Evolutionary conservation across 2,113 vertebrate species (phyloP), one percentile per base, ranked within the genome.

Genomic region (Tupaia chinensis): DNA sequence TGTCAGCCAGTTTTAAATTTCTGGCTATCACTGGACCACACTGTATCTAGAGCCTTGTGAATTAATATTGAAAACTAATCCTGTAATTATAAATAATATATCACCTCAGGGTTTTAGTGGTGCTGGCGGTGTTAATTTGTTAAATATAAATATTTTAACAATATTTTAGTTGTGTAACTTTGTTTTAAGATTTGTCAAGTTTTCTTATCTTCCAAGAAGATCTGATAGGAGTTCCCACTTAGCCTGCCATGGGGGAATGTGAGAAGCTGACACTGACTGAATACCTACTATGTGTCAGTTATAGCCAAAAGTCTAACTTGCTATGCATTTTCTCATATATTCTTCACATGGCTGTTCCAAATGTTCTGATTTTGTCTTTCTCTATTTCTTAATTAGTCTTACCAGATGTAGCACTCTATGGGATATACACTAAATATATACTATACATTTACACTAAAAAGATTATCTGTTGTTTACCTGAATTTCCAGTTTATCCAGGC

Each of bases 401-500:
- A 34, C 9, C 72, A 77, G 29, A 14, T 32, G 69, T 58, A 83
- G 12, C 14, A 66, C 15, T 63, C 9, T 86, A 53, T 68, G 56
- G n/a, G 0, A 60, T 84, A 63, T 65, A 29, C 54, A 63, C 7
- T 22, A 68, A 70, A 22, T 53, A 34, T n/a, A 60, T 58, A 29
- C 11, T 72, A 22, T 20, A 74, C 1, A 65, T 86, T 88, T 87
- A 25, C 15, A 4, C 44, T 82, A n/a, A 91, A 29, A 60, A 11
- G 65, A 66, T 72, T 61, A 19, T 27, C 65, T 88, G 10, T 25
- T 92, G 3, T 89, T 95, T 20, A 66, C 58, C 13, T 66, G 32
- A 80, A 89, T 93, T 53, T 87, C 58, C 44, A 44, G 69, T 76
- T 23, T 92, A 96, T 61, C 20, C 44, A 32, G 32, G 14, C 25